Evolutionary conservation across 2,888 invertebrate species (phyloP), one percentile per base, ranked within the genome.

Genomic region (Apotomis betuletana): DNA sequence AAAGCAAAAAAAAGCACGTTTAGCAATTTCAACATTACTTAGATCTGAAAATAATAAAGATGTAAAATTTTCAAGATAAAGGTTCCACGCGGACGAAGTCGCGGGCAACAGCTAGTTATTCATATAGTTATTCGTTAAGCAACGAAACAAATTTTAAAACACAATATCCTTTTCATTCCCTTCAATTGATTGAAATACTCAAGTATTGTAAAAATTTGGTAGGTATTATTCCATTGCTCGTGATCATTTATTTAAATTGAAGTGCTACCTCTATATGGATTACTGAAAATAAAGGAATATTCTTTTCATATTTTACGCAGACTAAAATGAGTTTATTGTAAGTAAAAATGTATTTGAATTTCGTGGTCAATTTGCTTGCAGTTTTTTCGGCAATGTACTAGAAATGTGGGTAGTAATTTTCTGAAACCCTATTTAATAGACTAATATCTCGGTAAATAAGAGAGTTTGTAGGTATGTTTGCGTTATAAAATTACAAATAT

Each of bases 171-270:
- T 6, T 41, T 59, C 41, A 38, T 38, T 27, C 3, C 5, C 9
- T 46, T 46, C 44, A 60, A 60, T n/a, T 44, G 10, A 60, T 27
- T 61, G 46, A 27, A 12, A 27, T 61, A 15, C 9, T 4, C 10
- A 60, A 60, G 44, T 46, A 60, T 15, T 59, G 44, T 13, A 15
- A 44, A 44, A 60, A 60, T 13, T 15, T 15, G 2, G 27, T 27
- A 1, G 27, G 13, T 59, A 9, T 49, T n/a, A n/a, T 61, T 12
- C 27, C 12, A 3, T 27, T 46, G 27, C 12, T 61, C 61, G 49
- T 46, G 49, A 49, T 61, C 46, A 61, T 61, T 61, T 46, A 61
- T 15, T 49, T 61, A 46, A 15, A 61, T 49, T 61, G 46, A 61
- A 61, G 6, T 9, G 44, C 4, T 41, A 41, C 41, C 41, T 41